Evolutionary conservation across 2,888 invertebrate species (phyloP), one percentile per base, ranked within the genome.

Genomic region (Nymphalis c-album): DNA sequence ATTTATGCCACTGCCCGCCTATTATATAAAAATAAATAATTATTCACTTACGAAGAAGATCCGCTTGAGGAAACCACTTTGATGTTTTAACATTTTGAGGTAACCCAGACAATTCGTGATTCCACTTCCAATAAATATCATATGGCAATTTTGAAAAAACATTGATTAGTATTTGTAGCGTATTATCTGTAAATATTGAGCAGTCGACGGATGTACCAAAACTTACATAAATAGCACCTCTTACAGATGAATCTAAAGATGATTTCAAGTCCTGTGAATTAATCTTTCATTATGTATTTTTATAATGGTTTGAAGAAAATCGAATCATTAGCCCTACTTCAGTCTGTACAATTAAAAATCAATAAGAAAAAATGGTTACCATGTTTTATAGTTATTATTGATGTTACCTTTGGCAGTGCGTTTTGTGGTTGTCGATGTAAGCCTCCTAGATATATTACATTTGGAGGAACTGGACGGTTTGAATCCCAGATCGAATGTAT

Each of bases 391-490:
- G 6, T 47, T 47, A 17, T n/a, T 47, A 1, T 6, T n/a, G 7
- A 17, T 8, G 8, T n/a, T 40, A 69, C 66, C 69, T 71, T 71
- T 7, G 90, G 87, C 47, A 93, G 75, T 22, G 84, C 77, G 58
- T 84, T 81, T 8, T 80, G 69, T 10, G 80, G 78, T n/a, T 80
- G 82, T 22, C 86, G 76, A 72, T 91, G 92, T 40, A 88, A 71
- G 1, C 91, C 90, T 64, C 91, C 91, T 53, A 90, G 80, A 64
- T 84, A 82, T 1, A 92, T 69, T 3, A 90, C 78, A 63, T 81
- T 82, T 0, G 91, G 89, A 8, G 90, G 84, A 7, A 86, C 76
- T 1, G 93, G 92, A 13, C 85, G 77, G 59, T 80, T 83, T 3
- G 75, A 74, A n/a, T 83, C 82, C 76, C 85, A 85, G 47, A 87